Evolutionary conservation across 2,797 vertebrate species (phyloP).

Genomic region (Liparis tanakae): DNA sequence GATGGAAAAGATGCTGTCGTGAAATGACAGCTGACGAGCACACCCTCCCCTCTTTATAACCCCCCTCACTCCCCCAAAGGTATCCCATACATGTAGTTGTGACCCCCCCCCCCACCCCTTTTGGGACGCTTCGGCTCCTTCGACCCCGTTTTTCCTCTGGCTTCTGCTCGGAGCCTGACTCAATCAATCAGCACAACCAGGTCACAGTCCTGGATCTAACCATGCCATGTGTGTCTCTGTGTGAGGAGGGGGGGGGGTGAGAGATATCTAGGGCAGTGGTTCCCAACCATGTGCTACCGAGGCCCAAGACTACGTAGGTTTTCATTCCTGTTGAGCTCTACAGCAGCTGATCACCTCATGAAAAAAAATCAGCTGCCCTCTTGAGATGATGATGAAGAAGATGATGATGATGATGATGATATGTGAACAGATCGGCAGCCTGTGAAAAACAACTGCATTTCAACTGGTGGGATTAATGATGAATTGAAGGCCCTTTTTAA

Average conservation of each 20-base stretch:
- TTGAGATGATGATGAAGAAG: slow-evolving; percentile 28
- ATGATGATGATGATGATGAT: slow-evolving; percentile 20
- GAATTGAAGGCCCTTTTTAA: slow-evolving; percentile 6
- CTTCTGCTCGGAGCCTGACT: slow-evolving; percentile 78
- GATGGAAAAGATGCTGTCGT: slow-evolving; percentile 73
- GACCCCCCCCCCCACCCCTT: slow-evolving; percentile 33
- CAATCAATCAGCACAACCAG: slow-evolving; percentile 85
- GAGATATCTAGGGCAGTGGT: slow-evolving; percentile 71
- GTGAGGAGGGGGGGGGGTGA: slow-evolving; percentile 14
- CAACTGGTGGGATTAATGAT: slow-evolving; percentile 48
- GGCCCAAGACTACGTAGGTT: slow-evolving; percentile 65
- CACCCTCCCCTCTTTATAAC: slow-evolving; percentile 48
- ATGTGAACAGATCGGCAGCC: slow-evolving; percentile 30
- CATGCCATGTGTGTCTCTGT: slow-evolving; percentile 7
- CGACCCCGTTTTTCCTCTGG: slow-evolving; percentile 62
- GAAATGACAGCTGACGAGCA: slow-evolving; percentile 79
- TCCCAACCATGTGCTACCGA: slow-evolving; percentile 69
- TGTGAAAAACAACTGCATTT: slow-evolving; percentile 48
- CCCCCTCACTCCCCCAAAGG: slow-evolving; percentile 57
- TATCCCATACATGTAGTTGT: slow-evolving; percentile 65
- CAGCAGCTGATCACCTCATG: slow-evolving; percentile 67
- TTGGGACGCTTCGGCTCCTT: slow-evolving; percentile 51
- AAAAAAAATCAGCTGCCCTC: slow-evolving; percentile 66
- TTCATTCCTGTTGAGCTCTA: slow-evolving; percentile 56
- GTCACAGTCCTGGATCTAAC: slow-evolving; percentile 79